Evolutionary conservation across 2,797 vertebrate species (phyloP), one percentile per base, ranked within the genome.

Genomic region (Alfaro cultratus): DNA sequence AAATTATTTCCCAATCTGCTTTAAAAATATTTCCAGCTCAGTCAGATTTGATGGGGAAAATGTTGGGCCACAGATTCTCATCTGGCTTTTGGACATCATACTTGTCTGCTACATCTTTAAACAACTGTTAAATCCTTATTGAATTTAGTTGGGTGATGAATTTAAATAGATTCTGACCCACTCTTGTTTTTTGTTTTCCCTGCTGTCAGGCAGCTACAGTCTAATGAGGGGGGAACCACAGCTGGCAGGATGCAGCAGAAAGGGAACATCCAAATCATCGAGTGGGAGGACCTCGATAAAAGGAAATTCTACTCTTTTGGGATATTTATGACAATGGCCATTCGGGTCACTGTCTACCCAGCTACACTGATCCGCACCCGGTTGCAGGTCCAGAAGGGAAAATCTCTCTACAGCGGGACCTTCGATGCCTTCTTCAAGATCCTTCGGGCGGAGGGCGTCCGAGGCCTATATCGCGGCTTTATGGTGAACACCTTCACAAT

Each of bases 241-340:
- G 79, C 67, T 45, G 86, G 62, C 90, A 91, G 84, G 78, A 93
- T 93, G 93, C 94, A 94, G 83, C 94, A 96, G 93, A 96, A 96
- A 87, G 95, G 97, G 79, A 99, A 98, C 95, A 98, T 99, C 93
- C 98, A 97, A 94, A 99, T 99, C 95, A 99, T 99, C 0, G 98
- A 99, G 92, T 99, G 98, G 98, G 98, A 99, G 84, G 97, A 99
- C 93, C 94, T 99, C 89, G 98, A 99, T 96, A 99, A 99, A 85
- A 96, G 95, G 93, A 99, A 99, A 81, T 99, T 99, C 95, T 99
- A 99, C 4, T 96, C 98, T 2, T 96, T 99, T 0, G 98, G 98
- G 0, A 95, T 99, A 53, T 98, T 98, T 47, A 98, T 99, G 97
- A 99, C 98, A 0, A 98, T 99, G 98, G 95, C 95, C 91, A 99